Evolutionary conservation across 2,888 invertebrate genomes (phyloP), one percentile per base, ranked within the genome.

Genomic region (Meandrusa payeni): DNA sequence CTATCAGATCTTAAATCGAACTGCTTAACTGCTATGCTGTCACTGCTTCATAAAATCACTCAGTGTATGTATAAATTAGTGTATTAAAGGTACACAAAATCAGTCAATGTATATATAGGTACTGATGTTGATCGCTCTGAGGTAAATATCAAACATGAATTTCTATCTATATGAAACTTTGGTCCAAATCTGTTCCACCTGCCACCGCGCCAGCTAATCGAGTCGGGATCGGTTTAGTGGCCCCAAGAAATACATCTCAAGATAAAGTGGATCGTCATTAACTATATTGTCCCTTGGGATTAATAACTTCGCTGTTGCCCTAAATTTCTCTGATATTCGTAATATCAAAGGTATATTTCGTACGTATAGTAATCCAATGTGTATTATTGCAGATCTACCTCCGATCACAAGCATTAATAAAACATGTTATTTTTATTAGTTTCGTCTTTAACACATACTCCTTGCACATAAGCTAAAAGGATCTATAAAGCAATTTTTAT

Each of bases 181-280:
- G 5, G 3, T 9, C 4, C 29, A 41, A 34, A 41, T 41, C 42
- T 29, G 38, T 20, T 27, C 27, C 32, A 43, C 37, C 43, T 38
- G 32, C 20, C 17, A 5, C 43, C 38, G 13, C 33, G 1, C 3
- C 13, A 26, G 32, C 22, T 42, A 42, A 46, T 43, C 37, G 43
- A 34, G 43, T 19, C 17, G 38, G 46, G 46, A 46, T 43, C 31
- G 38, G 41, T 41, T 42, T 43, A 37, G 46, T 41, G 44, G 48
- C 43, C 43, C 41, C 52, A 47, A 52, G 55, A 57, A 57, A 54
- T 57, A 56, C 28, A 38, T 43, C 38, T 38, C 26, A 34, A 49
- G 69, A 69, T 73, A 76, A 78, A 79, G 72, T 76, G 71, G 78
- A 74, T 69, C 75, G 69, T 68, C 65, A 71, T 72, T 76, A 76